Evolutionary conservation across 2,888 invertebrate genomes (phyloP).

Genomic region (Petrolisthes manimaculis): DNA sequence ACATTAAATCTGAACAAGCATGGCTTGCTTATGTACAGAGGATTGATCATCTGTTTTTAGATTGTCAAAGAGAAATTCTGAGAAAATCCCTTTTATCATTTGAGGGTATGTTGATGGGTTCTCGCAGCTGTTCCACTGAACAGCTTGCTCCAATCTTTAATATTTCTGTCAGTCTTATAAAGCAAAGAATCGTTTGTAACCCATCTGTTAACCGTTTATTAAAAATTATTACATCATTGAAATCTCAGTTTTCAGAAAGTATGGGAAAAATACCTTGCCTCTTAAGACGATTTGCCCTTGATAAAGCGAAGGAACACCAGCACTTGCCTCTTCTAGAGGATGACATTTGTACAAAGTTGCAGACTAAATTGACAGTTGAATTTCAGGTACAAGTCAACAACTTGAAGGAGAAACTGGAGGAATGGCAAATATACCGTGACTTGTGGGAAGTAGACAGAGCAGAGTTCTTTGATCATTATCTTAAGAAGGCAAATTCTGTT

Average conservation of each 20-base stretch:
- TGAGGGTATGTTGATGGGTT: slow-evolving; percentile 60
- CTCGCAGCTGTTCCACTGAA: slow-evolving; percentile 42
- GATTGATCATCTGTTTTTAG: slow-evolving; percentile 58
- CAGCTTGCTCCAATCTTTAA: slow-evolving; percentile 52
- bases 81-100: slow-evolving; percentile 56
- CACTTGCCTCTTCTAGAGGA: slow-evolving; percentile 44
- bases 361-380: slow-evolving; percentile 48
- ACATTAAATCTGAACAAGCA: slow-evolving; percentile 23
- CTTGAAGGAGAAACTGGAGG: slow-evolving; percentile 44
- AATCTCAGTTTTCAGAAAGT: slow-evolving; percentile 48
- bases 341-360: slow-evolving; percentile 45
- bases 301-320: slow-evolving; percentile 50
- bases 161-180: slow-evolving; percentile 38
- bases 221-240: slow-evolving; percentile 37
- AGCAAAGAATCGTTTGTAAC: slow-evolving; percentile 54
- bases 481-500: slow-evolving; percentile 42
- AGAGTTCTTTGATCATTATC: slow-evolving; percentile 56
- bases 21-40: slow-evolving; percentile 58
- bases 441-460: slow-evolving; percentile 51
- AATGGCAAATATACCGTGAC: slow-evolving; percentile 52
- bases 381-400: slow-evolving; percentile 47
- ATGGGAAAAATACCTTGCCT: slow-evolving; percentile 57
- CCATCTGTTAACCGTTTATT: slow-evolving; percentile 52
- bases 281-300: slow-evolving; percentile 42
- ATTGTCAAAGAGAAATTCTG: slow-evolving; percentile 55